These are phyloP conservation scores for Orientallactaga sibirica DNA, from an alignment of 2,797 vertebrate genomes.

Conservation along the genomic window DNA sequence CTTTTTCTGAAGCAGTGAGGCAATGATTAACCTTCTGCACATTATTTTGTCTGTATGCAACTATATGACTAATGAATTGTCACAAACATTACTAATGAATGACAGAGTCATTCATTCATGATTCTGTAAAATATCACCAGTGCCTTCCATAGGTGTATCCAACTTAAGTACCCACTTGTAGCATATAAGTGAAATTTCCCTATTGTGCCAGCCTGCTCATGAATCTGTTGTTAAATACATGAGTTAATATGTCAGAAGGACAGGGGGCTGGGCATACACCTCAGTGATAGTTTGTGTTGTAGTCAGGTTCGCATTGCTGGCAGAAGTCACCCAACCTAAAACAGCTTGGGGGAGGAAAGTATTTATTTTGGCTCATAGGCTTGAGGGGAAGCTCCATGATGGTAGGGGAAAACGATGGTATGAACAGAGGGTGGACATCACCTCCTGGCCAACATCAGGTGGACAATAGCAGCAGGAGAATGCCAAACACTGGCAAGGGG, in stretches of 20 bases:
- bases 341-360: too few species aligned
- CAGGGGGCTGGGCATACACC: too few species aligned
- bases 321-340: too few species aligned
- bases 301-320: too few species aligned
- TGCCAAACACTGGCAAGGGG: too few species aligned
- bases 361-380: too few species aligned
- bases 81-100: background rate
- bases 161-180: background rate
- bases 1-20: conserved; percentile 4
- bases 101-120: background rate
- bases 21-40: background rate
- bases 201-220: background rate
- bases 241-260: background rate
- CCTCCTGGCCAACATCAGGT: too few species aligned
- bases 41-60: background rate
- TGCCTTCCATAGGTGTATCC: background rate
- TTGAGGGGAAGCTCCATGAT: too few species aligned
- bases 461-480: too few species aligned
- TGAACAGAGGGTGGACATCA: too few species aligned
- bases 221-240: background rate
- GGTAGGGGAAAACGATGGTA: too few species aligned
- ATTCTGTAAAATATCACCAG: background rate
- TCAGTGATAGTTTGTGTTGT: too few species aligned
- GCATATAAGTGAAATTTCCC: background rate
- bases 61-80: background rate